Conservation (phyloP, 53 echinoderm and acorn worm species). For the Glandiceps talaboti region DNA sequence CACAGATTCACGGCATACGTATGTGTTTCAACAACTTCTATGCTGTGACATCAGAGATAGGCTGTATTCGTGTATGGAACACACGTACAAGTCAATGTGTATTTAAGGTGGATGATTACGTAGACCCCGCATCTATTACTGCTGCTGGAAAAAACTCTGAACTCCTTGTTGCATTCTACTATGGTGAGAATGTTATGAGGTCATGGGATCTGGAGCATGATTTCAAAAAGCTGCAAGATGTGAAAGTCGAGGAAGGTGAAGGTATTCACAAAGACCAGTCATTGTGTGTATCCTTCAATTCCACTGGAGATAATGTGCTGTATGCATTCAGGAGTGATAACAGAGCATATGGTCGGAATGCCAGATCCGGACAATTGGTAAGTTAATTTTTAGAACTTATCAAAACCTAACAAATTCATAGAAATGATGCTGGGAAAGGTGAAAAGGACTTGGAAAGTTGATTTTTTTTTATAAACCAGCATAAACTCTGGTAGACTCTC, state of each 20-base stretch:
- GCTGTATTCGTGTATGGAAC: constrained; percentile 44
- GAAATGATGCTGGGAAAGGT: no score
- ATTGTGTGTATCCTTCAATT: constrained; percentile 41
- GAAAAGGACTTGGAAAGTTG: no score
- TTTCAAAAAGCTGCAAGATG: constrained; percentile 6
- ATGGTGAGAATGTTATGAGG: constrained; percentile 72
- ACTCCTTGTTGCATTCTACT: constrained; percentile 74
- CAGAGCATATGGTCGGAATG: constrained; percentile 49
- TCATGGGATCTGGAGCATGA: constrained; percentile 57
- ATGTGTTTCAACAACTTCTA: constrained; percentile 32
- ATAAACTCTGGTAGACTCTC: no score
- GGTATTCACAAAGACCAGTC: constrained; percentile 75
- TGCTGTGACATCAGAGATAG: constrained; percentile 28
- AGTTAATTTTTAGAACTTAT: constrained; percentile 5
- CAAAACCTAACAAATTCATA: no score
- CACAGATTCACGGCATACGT: constrained; percentile 36
- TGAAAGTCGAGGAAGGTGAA: constrained; percentile 17
- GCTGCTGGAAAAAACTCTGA: constrained; percentile 48
- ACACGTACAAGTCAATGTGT: constrained; percentile 19
- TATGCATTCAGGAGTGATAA: constrained; percentile 76
- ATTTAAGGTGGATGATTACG: constrained; percentile 38
- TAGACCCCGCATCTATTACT: constrained; percentile 70
- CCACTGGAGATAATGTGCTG: constrained; percentile 56
- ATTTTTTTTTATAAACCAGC: no score
- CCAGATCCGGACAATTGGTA: constrained; percentile 65